Conservation (phyloP, 2,888 invertebrate species). For the Tortricodes alternella region DNA sequence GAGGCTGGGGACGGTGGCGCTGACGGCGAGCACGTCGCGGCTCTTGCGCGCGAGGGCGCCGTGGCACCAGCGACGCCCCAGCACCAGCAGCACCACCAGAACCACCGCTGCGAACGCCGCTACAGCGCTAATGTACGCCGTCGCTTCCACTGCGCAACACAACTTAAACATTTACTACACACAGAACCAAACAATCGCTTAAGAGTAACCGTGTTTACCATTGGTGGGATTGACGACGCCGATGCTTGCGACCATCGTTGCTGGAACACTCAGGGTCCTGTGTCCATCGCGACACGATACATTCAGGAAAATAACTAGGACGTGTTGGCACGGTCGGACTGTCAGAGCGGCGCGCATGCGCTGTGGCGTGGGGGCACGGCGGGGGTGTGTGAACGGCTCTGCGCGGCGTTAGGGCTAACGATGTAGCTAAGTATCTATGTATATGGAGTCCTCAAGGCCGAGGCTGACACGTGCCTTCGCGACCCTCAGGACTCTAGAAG, state of each 20-base stretch:
- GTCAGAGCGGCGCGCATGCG: conserved; percentile 73
- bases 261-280: conserved; percentile 50
- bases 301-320: conserved; percentile 56
- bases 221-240: conserved; percentile 68
- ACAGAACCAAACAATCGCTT: conserved; percentile 29
- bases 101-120: conserved; percentile 92
- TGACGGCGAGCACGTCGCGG: conserved; percentile 70
- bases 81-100: conserved; percentile 92
- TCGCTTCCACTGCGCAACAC: conserved; percentile 88
- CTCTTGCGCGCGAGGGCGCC: conserved; percentile 65
- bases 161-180: conserved; percentile 15
- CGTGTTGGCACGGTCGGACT: conserved; percentile 66
- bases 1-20: conserved; percentile 59
- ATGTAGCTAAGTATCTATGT: conserved; percentile 34
- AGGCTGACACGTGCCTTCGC: conserved; percentile 55
- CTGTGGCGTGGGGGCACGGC: conserved; percentile 62
- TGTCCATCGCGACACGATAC: conserved; percentile 34
- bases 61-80: conserved; percentile 88
- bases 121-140: conserved; percentile 93
- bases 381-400: conserved; percentile 55
- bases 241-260: conserved; percentile 72
- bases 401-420: conserved; percentile 63
- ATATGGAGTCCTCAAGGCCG: conserved; percentile 61
- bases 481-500: conserved; percentile 13
- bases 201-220: conserved; percentile 60